Conservation (phyloP, 2,113 vertebrate species). For the Promerops cafer region DNA sequence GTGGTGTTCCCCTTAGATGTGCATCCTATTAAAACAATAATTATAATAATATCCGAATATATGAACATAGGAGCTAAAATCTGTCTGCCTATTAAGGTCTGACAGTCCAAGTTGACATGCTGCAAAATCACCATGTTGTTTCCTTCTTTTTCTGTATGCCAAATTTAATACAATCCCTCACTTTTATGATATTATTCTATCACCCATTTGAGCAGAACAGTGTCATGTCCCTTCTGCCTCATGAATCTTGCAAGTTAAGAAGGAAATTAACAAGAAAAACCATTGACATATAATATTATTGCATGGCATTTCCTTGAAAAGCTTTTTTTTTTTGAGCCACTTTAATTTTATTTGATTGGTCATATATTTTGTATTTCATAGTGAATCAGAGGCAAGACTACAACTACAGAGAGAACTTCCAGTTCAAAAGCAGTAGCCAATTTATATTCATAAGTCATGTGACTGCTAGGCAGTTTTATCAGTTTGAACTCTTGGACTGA, state of each 20-base stretch:
- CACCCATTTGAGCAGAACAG: neutral
- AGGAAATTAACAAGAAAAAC: neutral
- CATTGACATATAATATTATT: neutral
- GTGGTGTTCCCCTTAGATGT: neutral
- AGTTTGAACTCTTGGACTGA: neutral
- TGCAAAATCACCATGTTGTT: neutral
- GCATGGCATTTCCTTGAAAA: neutral
- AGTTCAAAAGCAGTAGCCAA: neutral
- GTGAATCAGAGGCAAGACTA: neutral
- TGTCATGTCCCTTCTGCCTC: neutral
- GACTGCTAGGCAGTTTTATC: neutral
- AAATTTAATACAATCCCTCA: neutral
- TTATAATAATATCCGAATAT: neutral
- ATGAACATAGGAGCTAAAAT: neutral
- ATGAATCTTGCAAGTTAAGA: neutral
- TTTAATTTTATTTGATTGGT: neutral
- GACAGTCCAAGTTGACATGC: neutral
- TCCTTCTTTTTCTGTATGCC: neutral
- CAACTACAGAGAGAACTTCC: neutral
- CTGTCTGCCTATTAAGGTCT: neutral
- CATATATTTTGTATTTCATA: neutral
- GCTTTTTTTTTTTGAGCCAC: neutral
- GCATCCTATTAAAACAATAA: neutral
- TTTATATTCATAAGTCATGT: neutral
- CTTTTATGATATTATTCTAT: neutral